A percentile compares a stretch with the other conserved stretches of the same genome.
Conservation (phyloP, 2,113 vertebrate species). For the Pandion haliaetus region DNA sequence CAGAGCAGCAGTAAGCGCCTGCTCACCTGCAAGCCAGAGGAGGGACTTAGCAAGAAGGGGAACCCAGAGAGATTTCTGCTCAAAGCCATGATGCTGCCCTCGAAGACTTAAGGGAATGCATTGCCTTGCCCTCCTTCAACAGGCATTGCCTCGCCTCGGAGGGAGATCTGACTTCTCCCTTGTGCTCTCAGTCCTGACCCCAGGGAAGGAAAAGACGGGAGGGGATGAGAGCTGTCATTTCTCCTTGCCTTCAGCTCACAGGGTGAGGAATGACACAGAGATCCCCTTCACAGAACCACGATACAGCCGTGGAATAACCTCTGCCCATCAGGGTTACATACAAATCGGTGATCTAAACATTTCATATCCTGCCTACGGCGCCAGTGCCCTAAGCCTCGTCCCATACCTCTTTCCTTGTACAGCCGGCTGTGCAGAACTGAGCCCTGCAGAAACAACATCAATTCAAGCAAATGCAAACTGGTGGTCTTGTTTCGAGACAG, state of each 20-base stretch:
- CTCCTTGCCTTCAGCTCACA: neutral
- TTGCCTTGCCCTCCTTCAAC: neutral
- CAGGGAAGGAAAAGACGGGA: neutral
- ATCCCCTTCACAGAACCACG: rapidly evolving
- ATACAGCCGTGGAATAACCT: neutral
- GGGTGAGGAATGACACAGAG: neutral
- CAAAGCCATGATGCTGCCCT: neutral
- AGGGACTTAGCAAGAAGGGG: neutral
- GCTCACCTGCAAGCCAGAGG: neutral
- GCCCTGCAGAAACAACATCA: neutral
- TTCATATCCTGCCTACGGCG: neutral
- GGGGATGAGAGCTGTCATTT: rapidly evolving
- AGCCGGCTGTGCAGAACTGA: neutral
- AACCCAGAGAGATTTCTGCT: neutral
- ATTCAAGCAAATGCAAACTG: neutral
- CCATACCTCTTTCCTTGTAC: neutral
- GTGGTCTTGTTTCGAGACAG: neutral
- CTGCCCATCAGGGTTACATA: neutral
- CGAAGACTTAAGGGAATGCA: neutral
- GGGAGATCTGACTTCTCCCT: neutral
- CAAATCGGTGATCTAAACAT: neutral
- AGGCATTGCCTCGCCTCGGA: neutral
- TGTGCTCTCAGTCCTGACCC: neutral
- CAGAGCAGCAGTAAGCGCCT: neutral
- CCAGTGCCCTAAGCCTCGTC: neutral